These are phyloP conservation scores for Zosterops lateralis DNA, from an alignment of 2,113 vertebrate species.

Conservation along the genomic window DNA sequence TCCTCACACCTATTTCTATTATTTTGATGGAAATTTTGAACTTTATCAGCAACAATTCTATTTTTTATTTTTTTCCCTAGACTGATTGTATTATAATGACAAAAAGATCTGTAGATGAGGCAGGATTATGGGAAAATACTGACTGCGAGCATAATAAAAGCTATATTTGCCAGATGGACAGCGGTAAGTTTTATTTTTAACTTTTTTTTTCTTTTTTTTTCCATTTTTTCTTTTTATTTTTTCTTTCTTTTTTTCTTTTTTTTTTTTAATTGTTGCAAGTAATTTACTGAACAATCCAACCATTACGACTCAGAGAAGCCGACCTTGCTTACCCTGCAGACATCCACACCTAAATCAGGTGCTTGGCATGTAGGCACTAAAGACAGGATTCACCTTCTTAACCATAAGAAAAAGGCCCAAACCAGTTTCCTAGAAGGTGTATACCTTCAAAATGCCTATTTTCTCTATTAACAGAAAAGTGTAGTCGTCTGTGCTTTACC, in stretches of 20 bases:
- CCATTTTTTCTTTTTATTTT: background rate
- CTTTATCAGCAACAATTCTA: background rate
- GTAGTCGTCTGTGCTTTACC: background rate
- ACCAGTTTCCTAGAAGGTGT: background rate
- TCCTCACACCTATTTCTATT: background rate
- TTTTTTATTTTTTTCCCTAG: background rate
- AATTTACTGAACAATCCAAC: background rate
- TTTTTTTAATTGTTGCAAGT: background rate
- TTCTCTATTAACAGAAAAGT: background rate
- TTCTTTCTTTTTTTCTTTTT: background rate
- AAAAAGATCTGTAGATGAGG: background rate
- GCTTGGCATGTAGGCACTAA: rapidly evolving
- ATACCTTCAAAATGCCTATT: background rate
- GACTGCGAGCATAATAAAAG: slow-evolving; percentile 16
- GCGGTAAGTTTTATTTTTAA: background rate
- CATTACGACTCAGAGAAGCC: rapidly evolving
- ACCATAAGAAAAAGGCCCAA: background rate
- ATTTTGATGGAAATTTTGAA: background rate
- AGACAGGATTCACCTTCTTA: background rate
- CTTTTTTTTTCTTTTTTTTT: no score
- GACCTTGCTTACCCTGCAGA: background rate
- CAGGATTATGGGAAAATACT: slow-evolving; percentile 2
- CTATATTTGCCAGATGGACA: slow-evolving; percentile 45
- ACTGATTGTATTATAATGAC: slow-evolving; percentile 1
- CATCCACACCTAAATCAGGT: background rate